Evolutionary conservation across 2,113 vertebrate genomes (phyloP), one percentile per base, ranked within the genome.

Genomic region (Bambusicola thoracicus): DNA sequence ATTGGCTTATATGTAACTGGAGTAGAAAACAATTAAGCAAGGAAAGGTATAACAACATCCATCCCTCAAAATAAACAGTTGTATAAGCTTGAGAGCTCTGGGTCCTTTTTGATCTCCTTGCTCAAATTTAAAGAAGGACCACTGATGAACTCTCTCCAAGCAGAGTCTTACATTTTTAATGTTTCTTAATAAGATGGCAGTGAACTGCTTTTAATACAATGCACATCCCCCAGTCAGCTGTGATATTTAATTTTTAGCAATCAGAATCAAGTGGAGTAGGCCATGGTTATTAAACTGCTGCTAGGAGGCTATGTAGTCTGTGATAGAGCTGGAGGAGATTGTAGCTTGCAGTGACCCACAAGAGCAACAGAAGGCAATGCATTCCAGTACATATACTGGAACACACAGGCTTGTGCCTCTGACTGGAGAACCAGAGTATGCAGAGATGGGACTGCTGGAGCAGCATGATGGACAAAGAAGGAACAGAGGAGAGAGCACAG

Each of bases 11-110:
- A 62, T 48, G 77, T 87, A 93, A 90, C 53, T 66, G 48, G 66
- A 93, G 53, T 70, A 93, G 90, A 94, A 94, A 96, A 93, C 86
- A 92, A 88, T 93, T 95, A 93, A 94, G 86, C 27, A n/a, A 8
- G 13, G 88, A 41, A 61, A 92, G 58, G 30, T 66, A 16, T 87
- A 93, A 89, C 89, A 87, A 85, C 86, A 90, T 13, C 55, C 66
- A 87, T 90, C 83, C 81, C 92, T 93, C 91, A 94, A 85, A 95
- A 89, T 44, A 76, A 94, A 92, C 70, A 25, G 43, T 29, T 85
- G 62, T 74, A 11, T 36, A 44, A 76, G 41, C 51, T 51, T 73
- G 67, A 89, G 70, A 90, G 53, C 75, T 79, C 55, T 58, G 25
- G 18, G 55, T 82, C 84, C 75, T 82, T 22, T 19, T 82, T 77